Base-by-base conservation (phyloP, 2,113 vertebrate species). In the Labeo rohita region DNA sequence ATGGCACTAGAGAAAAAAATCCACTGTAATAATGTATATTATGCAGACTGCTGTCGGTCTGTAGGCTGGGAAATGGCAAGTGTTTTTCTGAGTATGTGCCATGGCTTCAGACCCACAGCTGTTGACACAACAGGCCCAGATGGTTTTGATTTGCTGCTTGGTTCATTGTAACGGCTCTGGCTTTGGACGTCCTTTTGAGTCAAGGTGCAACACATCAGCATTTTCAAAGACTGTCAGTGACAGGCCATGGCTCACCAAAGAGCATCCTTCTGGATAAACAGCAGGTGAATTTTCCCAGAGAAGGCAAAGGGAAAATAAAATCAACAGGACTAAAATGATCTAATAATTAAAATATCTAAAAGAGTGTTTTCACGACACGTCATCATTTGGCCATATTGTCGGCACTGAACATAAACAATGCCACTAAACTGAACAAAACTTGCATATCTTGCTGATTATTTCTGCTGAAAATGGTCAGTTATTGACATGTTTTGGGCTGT, bases 71-170 rank as follows among this genome's bases (percentile, higher is more conserved):
- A 83, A 73, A 72, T 36, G 66, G 12, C 16, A 16, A 72, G 50
- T 72, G 49, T 52, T 66, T 18, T 82, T 66, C 34, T 82, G 21
- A 54, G 12, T 43, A 13, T 12, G 36, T 28, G 49, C 13, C 66
- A n/a, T 5, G 13, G 66, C 66, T 83, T 23, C 12, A 83, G 81
- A 73, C 13, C 21, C 61, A 65, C 80, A 82, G 80, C 80, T 82
- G 80, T 52, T 82, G 68, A 83, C 65, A 83, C 81, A 84, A 84
- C 68, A 84, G 50, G 21, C 50, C 49, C 82, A 73, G 82, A 73
- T 84, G 82, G 66, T 74, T 84, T 84, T 73, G 68, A 84, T 73
- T 84, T 43, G 82, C 18, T 59, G 63, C 12, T 43, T 56, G 81
- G 49, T 43, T 84, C 68, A 73, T 59, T 56, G 68, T 84, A 36